Evolutionary conservation across 2,113 vertebrate genomes (phyloP).

Genomic region (Paedocypris sp.): DNA sequence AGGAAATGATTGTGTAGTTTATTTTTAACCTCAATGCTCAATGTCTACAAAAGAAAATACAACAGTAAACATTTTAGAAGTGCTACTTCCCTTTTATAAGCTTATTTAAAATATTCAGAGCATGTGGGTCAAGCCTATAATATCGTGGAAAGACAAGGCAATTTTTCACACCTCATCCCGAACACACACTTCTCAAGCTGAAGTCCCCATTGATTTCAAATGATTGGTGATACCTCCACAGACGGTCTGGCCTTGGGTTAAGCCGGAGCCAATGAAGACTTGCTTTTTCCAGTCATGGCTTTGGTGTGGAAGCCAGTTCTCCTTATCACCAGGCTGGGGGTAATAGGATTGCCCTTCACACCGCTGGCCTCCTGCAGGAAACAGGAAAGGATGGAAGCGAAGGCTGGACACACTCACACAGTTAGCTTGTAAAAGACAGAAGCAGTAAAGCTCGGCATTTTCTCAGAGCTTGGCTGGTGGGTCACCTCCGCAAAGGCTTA

Average conservation of each 20-base stretch:
- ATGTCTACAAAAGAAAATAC: too few relatives aligned
- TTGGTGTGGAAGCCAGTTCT: not conserved
- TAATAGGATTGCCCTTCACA: conserved; percentile 34
- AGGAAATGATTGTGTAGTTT: too few relatives aligned
- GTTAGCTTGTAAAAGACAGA: conserved; percentile 46
- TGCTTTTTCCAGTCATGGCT: not conserved
- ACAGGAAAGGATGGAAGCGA: not conserved
- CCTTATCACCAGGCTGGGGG: conserved; percentile 12
- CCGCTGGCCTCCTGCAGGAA: conserved; percentile 2
- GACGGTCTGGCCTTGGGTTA: conserved; percentile 41
- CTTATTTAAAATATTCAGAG: too few relatives aligned
- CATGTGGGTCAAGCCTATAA: too few relatives aligned
- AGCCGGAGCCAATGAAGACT: conserved; percentile 46
- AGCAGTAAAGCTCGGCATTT: conserved; percentile 47
- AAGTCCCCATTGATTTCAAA: conserved; percentile 43
- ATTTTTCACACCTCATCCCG: conserved; percentile 32
- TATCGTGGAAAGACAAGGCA: conserved; percentile 16
- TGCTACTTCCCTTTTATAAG: conserved; percentile 1
- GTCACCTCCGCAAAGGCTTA: conserved; percentile 52
- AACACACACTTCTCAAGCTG: conserved; percentile 27
- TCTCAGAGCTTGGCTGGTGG: conserved; percentile 32
- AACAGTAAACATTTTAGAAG: too few relatives aligned
- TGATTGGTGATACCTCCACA: conserved; percentile 34
- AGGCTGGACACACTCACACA: not conserved
- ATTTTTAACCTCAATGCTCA: too few relatives aligned